These are phyloP conservation scores for Hydraecia micacea DNA, from an alignment of 2,888 invertebrate genomes.

Conservation along the genomic window DNA sequence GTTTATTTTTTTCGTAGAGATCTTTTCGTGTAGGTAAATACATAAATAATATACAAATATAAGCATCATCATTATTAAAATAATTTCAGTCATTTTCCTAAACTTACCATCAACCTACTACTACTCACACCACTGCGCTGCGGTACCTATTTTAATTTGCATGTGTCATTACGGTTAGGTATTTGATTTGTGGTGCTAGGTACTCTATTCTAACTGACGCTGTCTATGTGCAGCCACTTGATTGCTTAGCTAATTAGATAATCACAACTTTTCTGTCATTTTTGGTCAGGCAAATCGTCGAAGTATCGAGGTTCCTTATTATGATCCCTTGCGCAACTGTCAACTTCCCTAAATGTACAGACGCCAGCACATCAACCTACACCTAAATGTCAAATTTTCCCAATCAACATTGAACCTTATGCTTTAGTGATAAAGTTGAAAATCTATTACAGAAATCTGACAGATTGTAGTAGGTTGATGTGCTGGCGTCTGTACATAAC, in stretches of 20 bases:
- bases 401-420: too few relatives aligned
- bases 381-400: too few relatives aligned
- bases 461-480: too few relatives aligned
- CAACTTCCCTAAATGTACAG: too few relatives aligned
- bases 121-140: too few relatives aligned
- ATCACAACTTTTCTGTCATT: background rate
- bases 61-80: conserved; percentile 22
- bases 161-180: background rate
- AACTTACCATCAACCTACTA: background rate
- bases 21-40: conserved; percentile 16
- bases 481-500: too few relatives aligned
- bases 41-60: conserved; percentile 20
- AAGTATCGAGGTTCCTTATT: background rate
- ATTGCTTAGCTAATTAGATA: background rate
- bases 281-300: background rate
- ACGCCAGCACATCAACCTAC: too few relatives aligned
- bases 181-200: background rate
- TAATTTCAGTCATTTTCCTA: conserved; percentile 58
- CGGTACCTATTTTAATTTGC: background rate
- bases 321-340: background rate
- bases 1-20: conserved; percentile 38
- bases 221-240: background rate
- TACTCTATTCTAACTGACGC: background rate
- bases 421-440: too few relatives aligned
- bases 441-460: too few relatives aligned